Conservation (phyloP, 1,140 invertebrate species). For the Magallana ariakensis region DNA sequence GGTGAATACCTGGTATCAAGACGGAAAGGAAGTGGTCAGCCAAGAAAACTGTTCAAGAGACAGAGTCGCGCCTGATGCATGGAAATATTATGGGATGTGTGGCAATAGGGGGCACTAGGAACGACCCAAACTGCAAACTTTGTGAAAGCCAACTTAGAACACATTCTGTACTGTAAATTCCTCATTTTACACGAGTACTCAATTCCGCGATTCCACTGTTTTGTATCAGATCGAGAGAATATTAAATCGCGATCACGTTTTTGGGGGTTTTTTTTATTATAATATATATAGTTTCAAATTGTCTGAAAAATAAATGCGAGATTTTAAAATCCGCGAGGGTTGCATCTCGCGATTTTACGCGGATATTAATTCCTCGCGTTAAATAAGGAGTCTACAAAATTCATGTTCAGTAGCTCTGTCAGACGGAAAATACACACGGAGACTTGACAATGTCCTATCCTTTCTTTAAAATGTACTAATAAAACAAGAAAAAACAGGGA, state of each 20-base stretch:
- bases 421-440: slow-evolving; percentile 29
- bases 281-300: no score
- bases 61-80: background rate
- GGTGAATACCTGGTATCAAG: background rate
- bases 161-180: slow-evolving; percentile 47
- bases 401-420: slow-evolving; percentile 29
- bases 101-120: slow-evolving; percentile 7
- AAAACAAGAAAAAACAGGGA: background rate
- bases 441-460: slow-evolving; percentile 7
- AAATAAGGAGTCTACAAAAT: no score
- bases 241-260: no score
- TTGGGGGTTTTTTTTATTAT: no score
- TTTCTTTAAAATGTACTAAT: background rate
- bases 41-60: background rate
- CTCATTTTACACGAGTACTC: no score
- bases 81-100: no score
- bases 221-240: no score
- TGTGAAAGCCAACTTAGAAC: slow-evolving; percentile 34
- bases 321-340: no score
- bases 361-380: no score
- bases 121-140: slow-evolving; percentile 23
- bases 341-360: no score
- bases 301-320: no score
- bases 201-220: no score
- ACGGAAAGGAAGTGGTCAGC: background rate